These are phyloP conservation scores for Hippopotamyrus pictus DNA, from an alignment of 2,797 vertebrate genomes.

Conservation along the genomic window DNA sequence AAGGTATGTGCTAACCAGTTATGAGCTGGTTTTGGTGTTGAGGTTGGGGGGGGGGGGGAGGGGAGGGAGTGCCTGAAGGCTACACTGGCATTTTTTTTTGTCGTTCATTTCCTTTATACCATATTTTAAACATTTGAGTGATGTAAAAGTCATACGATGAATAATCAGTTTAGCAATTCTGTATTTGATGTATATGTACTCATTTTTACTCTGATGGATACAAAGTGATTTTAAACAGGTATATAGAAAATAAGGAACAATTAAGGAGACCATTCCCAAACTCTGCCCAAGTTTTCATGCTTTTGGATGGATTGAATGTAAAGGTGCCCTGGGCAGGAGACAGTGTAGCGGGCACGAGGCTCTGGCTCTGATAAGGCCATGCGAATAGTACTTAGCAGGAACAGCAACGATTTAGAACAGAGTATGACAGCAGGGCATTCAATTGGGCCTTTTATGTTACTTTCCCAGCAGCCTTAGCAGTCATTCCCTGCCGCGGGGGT, in stretches of 20 bases:
- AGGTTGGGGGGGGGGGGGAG: neutral
- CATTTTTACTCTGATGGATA: neutral
- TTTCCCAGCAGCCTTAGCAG: neutral
- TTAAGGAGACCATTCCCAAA: neutral
- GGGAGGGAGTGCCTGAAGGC: neutral
- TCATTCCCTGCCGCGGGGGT: neutral
- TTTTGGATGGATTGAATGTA: neutral
- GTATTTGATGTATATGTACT: neutral
- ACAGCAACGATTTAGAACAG: neutral
- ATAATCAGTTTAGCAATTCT: neutral
- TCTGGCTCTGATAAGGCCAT: neutral
- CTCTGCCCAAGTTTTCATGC: neutral
- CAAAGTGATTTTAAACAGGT: neutral
- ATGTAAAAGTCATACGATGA: neutral
- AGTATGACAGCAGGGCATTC: neutral
- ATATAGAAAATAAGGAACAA: neutral
- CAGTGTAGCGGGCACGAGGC: neutral
- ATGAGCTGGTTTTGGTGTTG: neutral
- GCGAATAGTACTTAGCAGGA: neutral
- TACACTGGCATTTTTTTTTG: neutral
- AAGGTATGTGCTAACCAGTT: slow-evolving; percentile 67
- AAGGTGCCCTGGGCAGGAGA: neutral
- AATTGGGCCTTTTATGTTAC: neutral
- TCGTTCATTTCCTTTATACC: neutral
- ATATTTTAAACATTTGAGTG: neutral